Evolutionary conservation across 2,797 vertebrate genomes (phyloP), one percentile per base, ranked within the genome.

Genomic region (Paguma larvata): DNA sequence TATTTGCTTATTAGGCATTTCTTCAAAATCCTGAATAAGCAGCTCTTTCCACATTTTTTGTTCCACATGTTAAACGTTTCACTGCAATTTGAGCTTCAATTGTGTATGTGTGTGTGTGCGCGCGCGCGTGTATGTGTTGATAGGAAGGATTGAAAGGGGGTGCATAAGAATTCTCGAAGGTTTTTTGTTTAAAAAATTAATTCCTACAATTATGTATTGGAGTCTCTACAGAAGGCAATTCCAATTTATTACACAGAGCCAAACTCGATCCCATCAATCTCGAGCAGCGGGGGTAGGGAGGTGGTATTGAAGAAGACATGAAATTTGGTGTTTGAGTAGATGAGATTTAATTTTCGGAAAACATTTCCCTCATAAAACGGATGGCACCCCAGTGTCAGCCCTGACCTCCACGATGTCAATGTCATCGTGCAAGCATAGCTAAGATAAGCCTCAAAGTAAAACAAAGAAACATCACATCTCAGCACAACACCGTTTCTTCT

Each of bases 371-470:
- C 95, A 94, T 97, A 96, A 98, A 98, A 97, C 63, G 5, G 65
- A 97, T 94, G 96, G 96, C 97, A 97, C 96, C 98, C 98, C 89
- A 95, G 97, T 92, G 97, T 98, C 98, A 98, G 98, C 98, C 96
- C 98, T 98, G 98, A 98, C 98, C 98, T 99, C 98, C 98, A 95
- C 98, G 98, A 98, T 98, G 98, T 98, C 98, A 98, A 98, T 98
- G 98, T 98, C 98, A 98, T 97, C 97, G 68, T 98, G 97, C 97
- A 97, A 98, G 93, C 91, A 73, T 97, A 98, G 98, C 98, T 98
- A 98, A 98, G 98, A 98, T 98, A 98, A 98, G 97, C 98, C 91
- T 98, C 98, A 0, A 96, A 98, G 97, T 72, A 53, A 97, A 98
- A 98, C 98, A 98, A 98, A 98, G 98, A 98, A 98, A 98, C 97